Percentiles rank a stretch among this genome's conserved stretches.
Conservation (phyloP, 2,113 vertebrate genomes). For the Syngnathus typhle region DNA sequence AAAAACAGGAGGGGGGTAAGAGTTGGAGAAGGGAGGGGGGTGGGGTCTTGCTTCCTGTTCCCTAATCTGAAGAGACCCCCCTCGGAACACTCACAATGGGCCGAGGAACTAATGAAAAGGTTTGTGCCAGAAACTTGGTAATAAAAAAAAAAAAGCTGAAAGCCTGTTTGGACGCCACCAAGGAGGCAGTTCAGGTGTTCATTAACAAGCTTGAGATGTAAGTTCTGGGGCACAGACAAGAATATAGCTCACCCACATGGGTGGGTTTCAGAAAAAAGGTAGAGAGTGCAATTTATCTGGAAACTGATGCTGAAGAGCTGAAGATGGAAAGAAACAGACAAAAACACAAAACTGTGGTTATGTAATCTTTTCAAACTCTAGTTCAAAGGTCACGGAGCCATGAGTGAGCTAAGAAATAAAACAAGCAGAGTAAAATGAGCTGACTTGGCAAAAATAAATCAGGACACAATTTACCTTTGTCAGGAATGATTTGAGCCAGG, state of each 20-base stretch:
- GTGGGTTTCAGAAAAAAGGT: neutral
- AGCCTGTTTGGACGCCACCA: constrained; percentile 19
- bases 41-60: constrained; percentile 66
- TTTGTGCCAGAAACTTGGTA: constrained; percentile 42
- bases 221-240: neutral
- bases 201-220: constrained; percentile 10
- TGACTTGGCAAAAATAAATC: no score
- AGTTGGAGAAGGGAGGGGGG: constrained; percentile 21
- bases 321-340: neutral
- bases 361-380: neutral
- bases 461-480: no score
- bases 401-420: no score
- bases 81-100: constrained; percentile 55
- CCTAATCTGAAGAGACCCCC: constrained; percentile 60
- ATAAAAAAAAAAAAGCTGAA: constrained; percentile 24
- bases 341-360: neutral
- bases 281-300: neutral
- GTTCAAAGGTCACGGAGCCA: no score
- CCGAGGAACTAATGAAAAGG: constrained; percentile 51
- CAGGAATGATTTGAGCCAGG: no score
- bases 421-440: no score
- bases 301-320: neutral
- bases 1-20: constrained; percentile 49
- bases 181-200: constrained; percentile 15
- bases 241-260: neutral